Conservation (phyloP, 2,113 vertebrate genomes). For the Alaudala cheleensis region DNA sequence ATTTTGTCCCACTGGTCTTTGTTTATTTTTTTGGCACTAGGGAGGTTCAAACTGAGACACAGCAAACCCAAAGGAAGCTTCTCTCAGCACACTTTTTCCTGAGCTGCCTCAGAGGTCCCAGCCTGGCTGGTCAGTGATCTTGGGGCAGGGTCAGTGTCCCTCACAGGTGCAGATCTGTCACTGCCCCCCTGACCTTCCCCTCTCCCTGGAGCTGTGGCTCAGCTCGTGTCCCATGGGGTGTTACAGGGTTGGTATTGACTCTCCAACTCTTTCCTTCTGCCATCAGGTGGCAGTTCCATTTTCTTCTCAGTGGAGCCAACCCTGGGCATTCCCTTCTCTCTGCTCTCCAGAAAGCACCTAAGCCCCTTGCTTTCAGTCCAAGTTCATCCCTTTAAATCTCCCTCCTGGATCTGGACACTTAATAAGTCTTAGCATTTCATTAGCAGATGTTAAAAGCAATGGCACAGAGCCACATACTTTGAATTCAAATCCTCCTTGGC, state of each 20-base stretch:
- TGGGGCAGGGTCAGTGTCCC: background rate
- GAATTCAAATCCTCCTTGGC: background rate
- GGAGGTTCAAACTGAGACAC: background rate
- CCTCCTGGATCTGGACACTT: background rate
- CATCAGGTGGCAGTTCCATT: background rate
- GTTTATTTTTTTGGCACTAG: background rate
- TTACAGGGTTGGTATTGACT: background rate
- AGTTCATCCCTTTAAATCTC: constrained; percentile 5
- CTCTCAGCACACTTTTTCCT: background rate
- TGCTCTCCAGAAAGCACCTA: background rate
- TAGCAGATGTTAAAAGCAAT: constrained; percentile 30
- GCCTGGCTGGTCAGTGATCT: background rate
- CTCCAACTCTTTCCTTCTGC: background rate
- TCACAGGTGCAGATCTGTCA: background rate
- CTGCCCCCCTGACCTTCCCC: background rate
- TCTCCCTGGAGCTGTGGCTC: background rate
- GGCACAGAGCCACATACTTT: constrained; percentile 1
- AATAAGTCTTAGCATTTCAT: constrained; percentile 40
- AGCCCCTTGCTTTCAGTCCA: background rate
- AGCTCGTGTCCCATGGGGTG: background rate
- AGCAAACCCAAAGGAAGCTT: background rate
- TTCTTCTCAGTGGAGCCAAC: background rate
- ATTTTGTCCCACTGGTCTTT: background rate
- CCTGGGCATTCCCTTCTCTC: background rate
- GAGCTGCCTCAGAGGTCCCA: background rate